A percentile compares a stretch with the other conserved stretches of the same genome.
Evolutionary conservation across 2,113 vertebrate species (phyloP).

Genomic region (Fulmarus glacialis): DNA sequence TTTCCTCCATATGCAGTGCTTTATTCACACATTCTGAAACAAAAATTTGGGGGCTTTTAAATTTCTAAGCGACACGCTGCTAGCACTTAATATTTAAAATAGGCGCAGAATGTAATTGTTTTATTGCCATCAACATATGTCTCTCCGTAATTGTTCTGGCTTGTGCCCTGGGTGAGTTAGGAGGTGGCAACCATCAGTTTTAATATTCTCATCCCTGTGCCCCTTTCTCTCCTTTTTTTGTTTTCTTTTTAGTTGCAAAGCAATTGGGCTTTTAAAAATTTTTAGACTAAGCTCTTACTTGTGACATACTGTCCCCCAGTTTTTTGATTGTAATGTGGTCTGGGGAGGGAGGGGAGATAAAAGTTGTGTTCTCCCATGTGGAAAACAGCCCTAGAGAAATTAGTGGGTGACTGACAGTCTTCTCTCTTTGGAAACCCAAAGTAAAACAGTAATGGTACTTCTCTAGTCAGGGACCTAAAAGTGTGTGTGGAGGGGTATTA

Average conservation of each 20-base stretch:
- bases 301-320: background rate
- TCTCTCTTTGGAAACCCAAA: background rate
- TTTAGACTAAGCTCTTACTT: background rate
- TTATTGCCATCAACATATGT: slow-evolving; percentile 55
- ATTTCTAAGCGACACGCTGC: slow-evolving; percentile 41
- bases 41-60: slow-evolving; percentile 15
- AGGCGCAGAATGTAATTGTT: slow-evolving; percentile 41
- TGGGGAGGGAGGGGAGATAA: background rate
- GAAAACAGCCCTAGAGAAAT: background rate
- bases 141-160: slow-evolving; percentile 47
- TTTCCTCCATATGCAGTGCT: background rate
- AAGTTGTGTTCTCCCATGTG: background rate
- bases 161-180: slow-evolving; percentile 45
- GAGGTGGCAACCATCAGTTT: background rate
- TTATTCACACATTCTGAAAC: background rate
- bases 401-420: background rate
- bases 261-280: background rate
- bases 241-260: background rate
- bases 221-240: background rate
- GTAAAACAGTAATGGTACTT: background rate
- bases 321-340: background rate
- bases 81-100: slow-evolving; percentile 67
- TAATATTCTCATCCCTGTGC: background rate
- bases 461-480: background rate
- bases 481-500: background rate